Percentiles rank a stretch among this genome's conserved stretches.
Evolutionary conservation across 2,888 invertebrate genomes (phyloP).

Genomic region (Lampropteryx suffumata): DNA sequence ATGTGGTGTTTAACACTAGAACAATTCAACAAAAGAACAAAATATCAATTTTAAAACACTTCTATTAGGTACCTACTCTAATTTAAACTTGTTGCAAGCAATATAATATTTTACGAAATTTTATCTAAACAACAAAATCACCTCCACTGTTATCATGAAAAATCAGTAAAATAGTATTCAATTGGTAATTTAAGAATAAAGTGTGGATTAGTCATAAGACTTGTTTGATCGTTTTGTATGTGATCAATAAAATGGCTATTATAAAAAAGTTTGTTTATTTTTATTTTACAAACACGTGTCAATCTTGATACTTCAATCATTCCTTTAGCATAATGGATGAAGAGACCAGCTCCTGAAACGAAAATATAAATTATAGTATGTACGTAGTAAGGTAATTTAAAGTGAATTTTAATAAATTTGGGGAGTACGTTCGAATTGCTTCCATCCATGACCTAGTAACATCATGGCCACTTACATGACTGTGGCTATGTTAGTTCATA

Average conservation of each 20-base stretch:
- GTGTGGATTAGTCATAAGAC: constrained; percentile 24
- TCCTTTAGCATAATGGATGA: constrained; percentile 71
- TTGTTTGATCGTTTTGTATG: constrained; percentile 33
- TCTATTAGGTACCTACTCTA: too few relatives aligned
- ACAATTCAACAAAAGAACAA: too few relatives aligned
- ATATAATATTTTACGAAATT: too few relatives aligned
- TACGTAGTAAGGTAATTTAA: too few relatives aligned
- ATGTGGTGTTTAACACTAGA: too few relatives aligned
- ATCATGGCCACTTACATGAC: too few relatives aligned
- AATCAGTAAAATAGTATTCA: constrained; percentile 4
- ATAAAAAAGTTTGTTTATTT: constrained; percentile 4
- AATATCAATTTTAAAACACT: too few relatives aligned
- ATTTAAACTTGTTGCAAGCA: constrained; percentile 11
- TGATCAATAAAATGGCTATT: constrained; percentile 36
- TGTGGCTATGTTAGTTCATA: too few relatives aligned
- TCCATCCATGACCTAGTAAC: too few relatives aligned
- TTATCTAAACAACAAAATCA: too few relatives aligned
- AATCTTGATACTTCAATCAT: constrained; percentile 31
- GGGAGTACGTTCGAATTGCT: too few relatives aligned
- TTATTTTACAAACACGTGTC: not conserved
- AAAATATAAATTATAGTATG: not conserved
- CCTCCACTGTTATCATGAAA: constrained; percentile 5
- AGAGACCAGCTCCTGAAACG: constrained; percentile 62
- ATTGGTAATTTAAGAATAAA: constrained; percentile 12
- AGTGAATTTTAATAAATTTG: too few relatives aligned